Evolutionary conservation across 2,113 vertebrate genomes (phyloP).

Genomic region (Aldabrachelys gigantea): DNA sequence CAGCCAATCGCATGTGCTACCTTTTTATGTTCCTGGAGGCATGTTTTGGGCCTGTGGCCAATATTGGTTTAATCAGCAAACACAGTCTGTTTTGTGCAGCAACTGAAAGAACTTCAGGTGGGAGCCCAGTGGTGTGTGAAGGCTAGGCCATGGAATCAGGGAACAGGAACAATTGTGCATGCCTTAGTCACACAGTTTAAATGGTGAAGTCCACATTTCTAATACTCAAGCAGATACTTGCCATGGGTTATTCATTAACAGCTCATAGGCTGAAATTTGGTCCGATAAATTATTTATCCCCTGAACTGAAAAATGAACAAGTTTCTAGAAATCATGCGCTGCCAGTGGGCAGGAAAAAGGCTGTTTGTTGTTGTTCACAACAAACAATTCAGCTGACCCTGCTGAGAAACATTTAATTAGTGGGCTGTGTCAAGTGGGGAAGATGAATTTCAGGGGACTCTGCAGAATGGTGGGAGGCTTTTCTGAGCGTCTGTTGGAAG

Average conservation of each 20-base stretch:
- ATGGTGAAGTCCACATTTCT: not conserved
- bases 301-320: not conserved
- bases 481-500: not conserved
- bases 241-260: not conserved
- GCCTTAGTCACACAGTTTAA: not conserved
- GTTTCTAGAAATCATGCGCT: not conserved
- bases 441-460: not conserved
- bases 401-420: not conserved
- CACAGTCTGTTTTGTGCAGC: too few relatives aligned
- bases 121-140: not conserved
- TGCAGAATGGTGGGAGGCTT: not conserved
- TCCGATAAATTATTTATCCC: not conserved
- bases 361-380: not conserved
- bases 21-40: not conserved
- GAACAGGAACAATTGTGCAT: not conserved
- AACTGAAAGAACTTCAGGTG: not conserved
- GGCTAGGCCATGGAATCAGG: not conserved
- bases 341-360: too few relatives aligned
- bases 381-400: not conserved
- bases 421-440: too few relatives aligned
- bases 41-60: not conserved
- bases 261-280: not conserved
- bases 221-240: not conserved
- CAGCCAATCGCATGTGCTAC: too few relatives aligned
- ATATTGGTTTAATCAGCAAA: not conserved